These are phyloP conservation scores for Cuculus canorus DNA, from an alignment of 2,797 vertebrate species.

Conservation along the genomic window DNA sequence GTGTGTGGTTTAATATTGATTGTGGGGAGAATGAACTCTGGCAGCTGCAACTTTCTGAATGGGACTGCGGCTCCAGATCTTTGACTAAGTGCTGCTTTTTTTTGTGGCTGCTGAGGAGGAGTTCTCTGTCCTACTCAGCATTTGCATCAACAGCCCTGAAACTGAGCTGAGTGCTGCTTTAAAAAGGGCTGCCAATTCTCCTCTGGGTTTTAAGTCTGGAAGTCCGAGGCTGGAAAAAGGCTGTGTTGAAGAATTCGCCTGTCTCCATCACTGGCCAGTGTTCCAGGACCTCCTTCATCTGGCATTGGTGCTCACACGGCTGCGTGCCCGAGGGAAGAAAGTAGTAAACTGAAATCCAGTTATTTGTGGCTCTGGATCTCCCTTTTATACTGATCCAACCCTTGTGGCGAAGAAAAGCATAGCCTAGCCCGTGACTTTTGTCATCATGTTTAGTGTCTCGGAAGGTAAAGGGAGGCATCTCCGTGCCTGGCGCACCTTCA, in stretches of 20 bases:
- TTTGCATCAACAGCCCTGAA: not conserved
- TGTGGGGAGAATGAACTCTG: not conserved
- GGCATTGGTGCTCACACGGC: rapidly evolving
- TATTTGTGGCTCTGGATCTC: not conserved
- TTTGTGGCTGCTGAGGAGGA: not conserved
- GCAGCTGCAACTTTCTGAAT: not conserved
- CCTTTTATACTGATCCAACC: not conserved
- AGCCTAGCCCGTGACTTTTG: not conserved
- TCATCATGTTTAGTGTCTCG: not conserved
- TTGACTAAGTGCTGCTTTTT: not conserved
- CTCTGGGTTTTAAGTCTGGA: not conserved
- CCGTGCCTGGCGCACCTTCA: not conserved
- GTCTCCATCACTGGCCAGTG: not conserved
- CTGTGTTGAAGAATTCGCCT: rapidly evolving
- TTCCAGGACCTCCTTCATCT: not conserved
- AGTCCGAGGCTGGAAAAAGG: not conserved
- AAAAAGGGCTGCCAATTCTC: not conserved
- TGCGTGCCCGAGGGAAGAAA: not conserved
- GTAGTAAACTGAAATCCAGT: not conserved
- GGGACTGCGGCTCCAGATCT: not conserved
- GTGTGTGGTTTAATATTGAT: not conserved
- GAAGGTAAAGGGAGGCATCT: not conserved
- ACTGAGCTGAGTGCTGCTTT: not conserved
- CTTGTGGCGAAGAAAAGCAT: not conserved
- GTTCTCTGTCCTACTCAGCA: not conserved